Conservation (phyloP, 2,797 vertebrate genomes). For the Dallia pectoralis region DNA sequence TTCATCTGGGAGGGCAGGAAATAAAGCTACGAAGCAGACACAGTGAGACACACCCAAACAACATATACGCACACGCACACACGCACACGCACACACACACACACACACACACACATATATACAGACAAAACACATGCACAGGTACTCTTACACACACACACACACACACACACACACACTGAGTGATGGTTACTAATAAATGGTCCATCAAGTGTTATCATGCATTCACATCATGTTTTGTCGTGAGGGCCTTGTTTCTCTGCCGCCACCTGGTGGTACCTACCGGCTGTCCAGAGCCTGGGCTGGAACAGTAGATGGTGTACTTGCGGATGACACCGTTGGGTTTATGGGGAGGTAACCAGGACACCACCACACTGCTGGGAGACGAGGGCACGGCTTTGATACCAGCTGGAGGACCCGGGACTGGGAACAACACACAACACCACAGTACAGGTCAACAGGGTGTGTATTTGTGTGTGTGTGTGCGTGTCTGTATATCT, state of each 20-base stretch:
- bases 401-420: slow-evolving; percentile 94
- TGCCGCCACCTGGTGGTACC: slow-evolving; percentile 46
- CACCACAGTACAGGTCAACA: slow-evolving; percentile 35
- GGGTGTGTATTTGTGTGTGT: not conserved
- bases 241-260: not conserved
- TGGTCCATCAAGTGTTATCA: slow-evolving; percentile 4
- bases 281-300: slow-evolving; percentile 94
- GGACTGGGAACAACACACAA: slow-evolving; percentile 74
- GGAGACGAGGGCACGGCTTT: slow-evolving; percentile 94
- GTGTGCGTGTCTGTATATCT: slow-evolving; percentile 28
- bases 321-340: slow-evolving; percentile 98
- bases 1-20: slow-evolving; percentile 92
- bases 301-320: slow-evolving; percentile 99
- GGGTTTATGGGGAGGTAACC: slow-evolving; percentile 92
- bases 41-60: slow-evolving; percentile 30
- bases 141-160: not conserved
- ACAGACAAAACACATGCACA: too few species aligned
- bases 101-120: too few species aligned
- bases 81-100: slow-evolving; percentile 35
- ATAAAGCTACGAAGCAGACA: slow-evolving; percentile 74
- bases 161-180: slow-evolving; percentile 1
- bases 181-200: not conserved
- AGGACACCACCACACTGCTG: slow-evolving; percentile 94
- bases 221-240: not conserved
- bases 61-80: slow-evolving; percentile 37